phyloP scores from a whole-genome alignment of 2,797 vertebrate species.

The Lophius americanus region DNA sequence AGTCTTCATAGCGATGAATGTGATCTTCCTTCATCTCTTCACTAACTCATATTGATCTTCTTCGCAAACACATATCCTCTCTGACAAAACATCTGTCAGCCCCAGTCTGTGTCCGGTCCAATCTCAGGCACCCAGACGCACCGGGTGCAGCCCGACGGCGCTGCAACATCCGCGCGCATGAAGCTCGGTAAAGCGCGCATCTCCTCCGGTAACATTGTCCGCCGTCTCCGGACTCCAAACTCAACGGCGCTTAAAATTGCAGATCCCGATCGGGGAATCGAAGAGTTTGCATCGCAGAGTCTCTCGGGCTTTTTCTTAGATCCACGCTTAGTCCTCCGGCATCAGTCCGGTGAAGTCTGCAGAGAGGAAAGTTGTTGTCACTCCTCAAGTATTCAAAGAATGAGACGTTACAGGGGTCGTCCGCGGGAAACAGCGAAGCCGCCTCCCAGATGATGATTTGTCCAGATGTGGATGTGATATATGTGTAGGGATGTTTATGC shows the following conservation, averaged over 20 bases:
- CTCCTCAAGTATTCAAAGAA: conserved; percentile 75
- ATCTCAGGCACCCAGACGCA: conserved; percentile 68
- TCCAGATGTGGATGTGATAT: conserved; percentile 15
- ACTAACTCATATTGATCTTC: conserved; percentile 67
- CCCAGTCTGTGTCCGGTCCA: conserved; percentile 81
- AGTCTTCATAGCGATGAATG: conserved; percentile 32
- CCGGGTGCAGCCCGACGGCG: conserved; percentile 64
- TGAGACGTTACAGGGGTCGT: conserved; percentile 44
- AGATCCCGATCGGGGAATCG: conserved; percentile 29
- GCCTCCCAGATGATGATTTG: conserved; percentile 2
- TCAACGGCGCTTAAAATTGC: conserved; percentile 19
- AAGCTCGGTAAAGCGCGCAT: conserved; percentile 62
- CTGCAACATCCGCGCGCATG: conserved; percentile 64
- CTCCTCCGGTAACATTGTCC: conserved; percentile 64
- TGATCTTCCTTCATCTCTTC: conserved; percentile 35
- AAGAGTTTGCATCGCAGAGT: conserved; percentile 40
- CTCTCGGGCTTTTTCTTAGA: neutral
- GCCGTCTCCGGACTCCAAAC: conserved; percentile 25
- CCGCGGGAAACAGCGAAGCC: conserved; percentile 33
- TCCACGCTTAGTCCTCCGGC: conserved; percentile 18
- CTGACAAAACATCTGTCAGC: conserved; percentile 71
- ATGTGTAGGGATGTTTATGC: neutral
- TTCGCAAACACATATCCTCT: conserved; percentile 60
- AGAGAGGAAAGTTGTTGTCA: conserved; percentile 75
- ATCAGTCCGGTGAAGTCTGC: conserved; percentile 39